Base-by-base conservation (phyloP, 2,113 vertebrate species). In the Plotosus lineatus region DNA sequence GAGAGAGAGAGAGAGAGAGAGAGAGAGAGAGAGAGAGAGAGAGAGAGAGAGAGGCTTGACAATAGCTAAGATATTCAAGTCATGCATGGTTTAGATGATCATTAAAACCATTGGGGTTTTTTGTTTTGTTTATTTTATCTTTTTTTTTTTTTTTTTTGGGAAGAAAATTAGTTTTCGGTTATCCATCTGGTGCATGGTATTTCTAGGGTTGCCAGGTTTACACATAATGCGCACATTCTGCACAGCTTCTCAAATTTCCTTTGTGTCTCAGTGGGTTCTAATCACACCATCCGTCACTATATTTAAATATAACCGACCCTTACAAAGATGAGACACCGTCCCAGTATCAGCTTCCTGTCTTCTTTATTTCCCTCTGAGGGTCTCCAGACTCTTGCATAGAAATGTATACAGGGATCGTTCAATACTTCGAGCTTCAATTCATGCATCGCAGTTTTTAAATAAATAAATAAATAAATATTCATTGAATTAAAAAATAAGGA, bases 181-280 rank as follows among this genome's bases (percentile, higher is more conserved):
- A 78, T 78, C 60, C 60, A 78, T 63, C 76, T 78, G 76, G 76
- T 48, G 21, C 58, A 46, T 78, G 44, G 44, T 60, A 78, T 78
- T 78, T 78, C 46, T 65, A 28, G 60, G 28, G 38, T 12, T 6
- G 60, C 40, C 75, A 61, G 42, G 38, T 33, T 33, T 51, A 65
- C 44, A 65, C 23, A 51, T 50, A 44, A 38, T 31, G n/a, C 60
- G 4, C 42, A 38, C 21, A 36, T 61, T 63, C 17, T 73, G 69
- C 46, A 33, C 26, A 51, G 46, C 46, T 36, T 73, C 46, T 19
- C 19, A 73, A 73, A 73, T 73, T 73, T 44, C 46, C 19, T 73
- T 73, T 46, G 36, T 36, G 46, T 73, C 69, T 73, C 69, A 73
- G 69, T 73, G 69, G 69, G 69, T 50, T 73, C 69, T 51, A 73